Conservation (phyloP, 2,888 invertebrate species). For the Nephrotoma flavescens region DNA sequence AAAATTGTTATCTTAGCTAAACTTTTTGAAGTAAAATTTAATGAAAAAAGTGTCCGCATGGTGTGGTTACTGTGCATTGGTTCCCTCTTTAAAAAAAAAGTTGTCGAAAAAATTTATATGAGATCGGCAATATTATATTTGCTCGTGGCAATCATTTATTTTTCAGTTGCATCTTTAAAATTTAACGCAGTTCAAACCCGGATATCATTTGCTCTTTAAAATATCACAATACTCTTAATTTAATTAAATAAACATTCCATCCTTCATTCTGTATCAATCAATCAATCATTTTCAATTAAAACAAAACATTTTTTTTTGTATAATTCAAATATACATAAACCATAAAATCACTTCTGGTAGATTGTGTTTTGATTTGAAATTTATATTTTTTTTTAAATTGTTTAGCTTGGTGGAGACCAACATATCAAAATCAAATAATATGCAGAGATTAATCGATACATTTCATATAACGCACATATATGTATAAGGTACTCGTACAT, state of each 20-base stretch:
- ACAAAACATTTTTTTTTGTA: background rate
- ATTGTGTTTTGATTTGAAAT: background rate
- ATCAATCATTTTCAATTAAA: background rate
- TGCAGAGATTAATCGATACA: background rate
- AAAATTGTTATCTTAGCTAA: no score
- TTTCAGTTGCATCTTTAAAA: background rate
- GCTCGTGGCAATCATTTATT: background rate
- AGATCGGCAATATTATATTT: no score
- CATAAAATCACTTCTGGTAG: background rate
- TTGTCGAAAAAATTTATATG: no score
- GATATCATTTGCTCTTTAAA: background rate
- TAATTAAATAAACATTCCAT: background rate
- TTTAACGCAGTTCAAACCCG: background rate
- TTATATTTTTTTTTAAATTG: background rate
- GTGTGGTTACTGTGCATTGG: no score
- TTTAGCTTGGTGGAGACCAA: background rate
- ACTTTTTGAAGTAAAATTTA: no score
- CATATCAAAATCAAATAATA: background rate
- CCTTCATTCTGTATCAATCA: background rate
- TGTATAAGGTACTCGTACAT: background rate
- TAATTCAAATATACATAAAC: background rate
- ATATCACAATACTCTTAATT: background rate
- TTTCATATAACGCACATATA: background rate
- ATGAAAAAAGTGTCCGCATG: no score
- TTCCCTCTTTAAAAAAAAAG: no score